Base-by-base conservation (phyloP, 2,888 invertebrate genomes). In the Stegophylla sp. region DNA sequence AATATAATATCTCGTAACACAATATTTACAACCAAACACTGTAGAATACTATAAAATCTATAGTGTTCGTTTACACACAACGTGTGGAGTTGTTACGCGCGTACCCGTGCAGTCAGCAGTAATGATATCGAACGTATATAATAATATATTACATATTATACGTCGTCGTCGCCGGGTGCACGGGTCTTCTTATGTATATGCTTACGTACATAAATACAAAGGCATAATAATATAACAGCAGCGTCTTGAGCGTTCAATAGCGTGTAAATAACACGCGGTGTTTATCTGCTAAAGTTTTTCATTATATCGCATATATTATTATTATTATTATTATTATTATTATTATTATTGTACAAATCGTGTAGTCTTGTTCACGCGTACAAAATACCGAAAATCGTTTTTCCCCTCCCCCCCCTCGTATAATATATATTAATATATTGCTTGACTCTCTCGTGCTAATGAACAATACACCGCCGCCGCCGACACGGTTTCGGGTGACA, bases 181-280 rank as follows among this genome's bases (percentile, higher is more conserved):
- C 48, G 63, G 20, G 13, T 23, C 48, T 34, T 34, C 34, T 34
- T 34, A 17, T 48, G 67, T 4, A 7, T 34, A 34, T 34, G n/a
- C 45, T 23, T 23, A 7, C 10, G 23, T 13, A 48, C 28, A 9
- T 28, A 73, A 28, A 51, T 2, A 59, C 72, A 59, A 73, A n/a
- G 51, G 20, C 13, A 12, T 28, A 34, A 12, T 28, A 34, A 43
- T 28, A 64, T 51, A 43, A 73, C 45, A 28, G 28, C 45, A 28
- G 28, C 73, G 73, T 51, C 48, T 34, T 63, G 56, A 10, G 71
- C 74, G 75, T 34, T 74, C 74, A 64, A 74, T 64, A 64, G 75
- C 34, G 48, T 41, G 64, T 75, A 64, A 75, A 74, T 74, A 74
- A 75, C 72, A 23, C 72, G 20, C 41, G 34, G 17, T 51, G 63